A percentile compares a stretch with the other conserved stretches of the same genome.
These are phyloP conservation scores for Eulemur rufifrons DNA, from an alignment of 2,113 vertebrate species.

Conservation along the genomic window DNA sequence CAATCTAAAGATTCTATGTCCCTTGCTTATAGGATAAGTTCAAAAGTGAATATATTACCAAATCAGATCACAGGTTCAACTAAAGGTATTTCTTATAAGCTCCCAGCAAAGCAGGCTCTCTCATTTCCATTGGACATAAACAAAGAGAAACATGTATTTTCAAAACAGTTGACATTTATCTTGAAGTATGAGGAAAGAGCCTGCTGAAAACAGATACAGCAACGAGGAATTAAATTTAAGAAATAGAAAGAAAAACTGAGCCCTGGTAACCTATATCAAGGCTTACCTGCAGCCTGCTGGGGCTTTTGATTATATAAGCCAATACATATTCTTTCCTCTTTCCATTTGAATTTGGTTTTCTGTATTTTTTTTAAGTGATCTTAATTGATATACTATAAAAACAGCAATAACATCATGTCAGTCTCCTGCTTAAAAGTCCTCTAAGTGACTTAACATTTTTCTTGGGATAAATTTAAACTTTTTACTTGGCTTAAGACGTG, in stretches of 20 bases:
- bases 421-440: neutral
- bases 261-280: neutral
- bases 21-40: neutral
- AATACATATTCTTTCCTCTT: neutral
- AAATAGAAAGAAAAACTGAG: neutral
- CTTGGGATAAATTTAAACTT: neutral
- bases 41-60: neutral
- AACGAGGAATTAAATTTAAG: neutral
- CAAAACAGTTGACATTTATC: neutral
- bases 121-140: neutral
- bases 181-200: neutral
- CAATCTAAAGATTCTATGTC: neutral
- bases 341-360: neutral
- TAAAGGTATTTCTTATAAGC: neutral
- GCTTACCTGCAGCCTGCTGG: neutral
- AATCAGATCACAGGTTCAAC: neutral
- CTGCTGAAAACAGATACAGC: neutral
- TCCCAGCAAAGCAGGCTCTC: neutral
- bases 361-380: neutral
- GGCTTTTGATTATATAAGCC: neutral
- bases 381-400: neutral
- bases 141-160: neutral
- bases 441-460: neutral
- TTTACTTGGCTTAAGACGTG: neutral
- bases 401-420: neutral